These are phyloP conservation scores for Saturnia japonica DNA, from an alignment of 2,888 invertebrate species.

Conservation along the genomic window DNA sequence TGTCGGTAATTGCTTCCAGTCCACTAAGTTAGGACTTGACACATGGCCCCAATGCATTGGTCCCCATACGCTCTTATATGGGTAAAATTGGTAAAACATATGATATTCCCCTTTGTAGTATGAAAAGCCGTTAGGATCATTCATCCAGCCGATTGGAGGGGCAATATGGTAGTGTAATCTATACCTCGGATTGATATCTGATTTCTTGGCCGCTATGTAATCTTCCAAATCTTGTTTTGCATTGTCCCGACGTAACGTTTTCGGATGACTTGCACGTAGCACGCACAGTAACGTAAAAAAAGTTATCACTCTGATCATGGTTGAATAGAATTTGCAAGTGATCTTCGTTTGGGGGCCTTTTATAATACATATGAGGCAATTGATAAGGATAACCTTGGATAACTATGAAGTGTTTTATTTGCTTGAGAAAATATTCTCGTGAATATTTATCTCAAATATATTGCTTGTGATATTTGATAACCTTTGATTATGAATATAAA, in stretches of 20 bases:
- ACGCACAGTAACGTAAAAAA: slow-evolving; percentile 36
- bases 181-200: slow-evolving; percentile 61
- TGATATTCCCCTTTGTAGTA: slow-evolving; percentile 77
- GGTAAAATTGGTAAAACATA: slow-evolving; percentile 79
- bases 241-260: slow-evolving; percentile 36
- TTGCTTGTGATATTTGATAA: not conserved
- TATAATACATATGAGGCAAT: slow-evolving; percentile 12
- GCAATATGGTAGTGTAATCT: slow-evolving; percentile 65
- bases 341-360: slow-evolving; percentile 1
- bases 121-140: slow-evolving; percentile 82
- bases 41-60: slow-evolving; percentile 82
- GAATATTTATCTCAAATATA: not conserved
- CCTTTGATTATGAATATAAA: no score
- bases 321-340: not conserved
- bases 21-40: slow-evolving; percentile 68
- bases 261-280: slow-evolving; percentile 36
- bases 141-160: slow-evolving; percentile 79
- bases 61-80: slow-evolving; percentile 69
- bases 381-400: slow-evolving; percentile 23
- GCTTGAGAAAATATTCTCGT: not conserved
- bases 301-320: slow-evolving; percentile 9
- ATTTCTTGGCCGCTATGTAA: slow-evolving; percentile 57
- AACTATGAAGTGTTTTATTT: slow-evolving; percentile 22
- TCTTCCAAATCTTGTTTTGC: slow-evolving; percentile 53
- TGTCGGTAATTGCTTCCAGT: slow-evolving; percentile 74